A percentile compares a stretch with the other conserved stretches of the same genome.
phyloP scores from a whole-genome alignment of 92 coral and sea anemone genomes.

The Palythoa grandiflora region DNA sequence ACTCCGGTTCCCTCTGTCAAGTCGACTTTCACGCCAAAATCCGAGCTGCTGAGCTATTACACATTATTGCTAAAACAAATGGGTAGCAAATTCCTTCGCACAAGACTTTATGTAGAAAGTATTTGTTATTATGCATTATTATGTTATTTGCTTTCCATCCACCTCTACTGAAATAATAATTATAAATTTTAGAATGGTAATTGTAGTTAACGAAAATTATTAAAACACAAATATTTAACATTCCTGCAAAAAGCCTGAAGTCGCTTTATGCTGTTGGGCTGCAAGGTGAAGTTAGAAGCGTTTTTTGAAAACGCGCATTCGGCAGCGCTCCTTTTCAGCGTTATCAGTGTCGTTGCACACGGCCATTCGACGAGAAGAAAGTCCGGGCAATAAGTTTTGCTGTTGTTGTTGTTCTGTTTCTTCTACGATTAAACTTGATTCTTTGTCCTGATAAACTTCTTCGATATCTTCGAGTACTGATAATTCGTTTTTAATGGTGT shows the following conservation, averaged over 20 bases:
- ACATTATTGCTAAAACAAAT: no score
- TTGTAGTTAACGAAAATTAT: no score
- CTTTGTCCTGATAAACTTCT: not conserved
- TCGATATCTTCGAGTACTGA: not conserved
- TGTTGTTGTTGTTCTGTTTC: not conserved
- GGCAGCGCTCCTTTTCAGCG: constrained; percentile 23
- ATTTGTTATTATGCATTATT: no score
- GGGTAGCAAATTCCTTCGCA: no score
- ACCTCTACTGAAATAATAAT: no score
- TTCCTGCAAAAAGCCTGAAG: not conserved
- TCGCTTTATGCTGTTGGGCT: not conserved
- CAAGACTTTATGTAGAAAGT: no score
- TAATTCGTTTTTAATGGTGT: not conserved
- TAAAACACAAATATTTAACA: no score
- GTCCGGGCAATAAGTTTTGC: not conserved
- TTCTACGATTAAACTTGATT: not conserved
- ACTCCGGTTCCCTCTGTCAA: no score
- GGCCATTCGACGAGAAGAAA: constrained; percentile 33
- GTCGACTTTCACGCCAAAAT: no score
- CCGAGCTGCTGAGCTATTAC: no score
- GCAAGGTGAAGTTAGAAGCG: constrained; percentile 20
- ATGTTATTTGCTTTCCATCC: no score
- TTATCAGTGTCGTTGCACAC: constrained; percentile 37
- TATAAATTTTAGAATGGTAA: no score
- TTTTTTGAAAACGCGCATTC: constrained; percentile 44